Evolutionary conservation across 1,140 invertebrate species (phyloP), one percentile per base, ranked within the genome.

Genomic region (Hestina assimilis): DNA sequence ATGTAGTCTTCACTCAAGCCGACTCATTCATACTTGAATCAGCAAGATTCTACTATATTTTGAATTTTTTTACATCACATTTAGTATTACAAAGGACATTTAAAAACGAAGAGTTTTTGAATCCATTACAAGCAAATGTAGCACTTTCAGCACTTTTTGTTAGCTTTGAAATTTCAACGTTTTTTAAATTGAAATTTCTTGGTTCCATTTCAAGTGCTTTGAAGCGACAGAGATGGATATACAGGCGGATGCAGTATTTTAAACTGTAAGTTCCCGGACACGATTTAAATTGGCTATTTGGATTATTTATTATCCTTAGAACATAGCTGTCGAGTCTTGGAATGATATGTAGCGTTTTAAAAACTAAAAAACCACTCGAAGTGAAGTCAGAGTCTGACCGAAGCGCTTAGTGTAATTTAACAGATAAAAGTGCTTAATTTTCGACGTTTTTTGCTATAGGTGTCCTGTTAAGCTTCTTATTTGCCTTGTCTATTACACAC

Each of bases 281-380:
- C 23, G 41, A 55, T 61, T 51, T 55, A 61, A 61, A 61, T 61
- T 61, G 40, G 52, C 51, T 55, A 50, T 48, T 61, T 50, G 46
- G 46, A 55, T 61, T 55, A 61, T 61, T 61, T 61, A 61, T 59
- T 38, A 43, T 33, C 21, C 21, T 21, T 24, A 50, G 46, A 50
- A 24, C 12, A 7, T 17, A 24, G 42, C 46, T 50, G 31, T 21
- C 31, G 15, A 38, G 33, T 38, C 5, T 6, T n/a, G 4, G 17
- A 35, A 15, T 5, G 33, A 35, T 15, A 17, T 15, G 3, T 5
- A 2, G 8, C 17, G 12, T 17, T 15, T 1, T 4, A 15, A 15
- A 14, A 5, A 35, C 5, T 12, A n/a, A n/a, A n/a, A n/a, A n/a
- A n/a, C n/a, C n/a, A n/a, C n/a, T n/a, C n/a, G n/a, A n/a, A n/a